phyloP scores from a whole-genome alignment of 1,140 invertebrate genomes.

The Pseudomyrmex concolor region DNA sequence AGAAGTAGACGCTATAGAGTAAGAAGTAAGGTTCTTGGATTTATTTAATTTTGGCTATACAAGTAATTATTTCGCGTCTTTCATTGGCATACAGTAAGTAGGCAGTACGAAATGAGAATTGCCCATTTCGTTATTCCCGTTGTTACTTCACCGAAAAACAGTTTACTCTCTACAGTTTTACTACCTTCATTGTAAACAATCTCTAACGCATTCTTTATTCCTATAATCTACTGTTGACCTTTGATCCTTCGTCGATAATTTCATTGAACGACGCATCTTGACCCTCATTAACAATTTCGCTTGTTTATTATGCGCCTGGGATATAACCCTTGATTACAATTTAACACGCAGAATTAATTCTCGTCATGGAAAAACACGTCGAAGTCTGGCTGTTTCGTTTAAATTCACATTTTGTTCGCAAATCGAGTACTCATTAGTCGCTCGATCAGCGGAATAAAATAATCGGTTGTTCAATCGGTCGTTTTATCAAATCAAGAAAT shows the following conservation, averaged over 20 bases:
- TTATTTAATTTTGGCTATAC: neutral
- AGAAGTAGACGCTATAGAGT: no score
- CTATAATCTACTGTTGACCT: neutral
- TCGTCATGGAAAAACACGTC: neutral
- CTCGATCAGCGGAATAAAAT: neutral
- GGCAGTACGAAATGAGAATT: no score
- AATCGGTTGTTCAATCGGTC: neutral
- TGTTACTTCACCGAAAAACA: no score
- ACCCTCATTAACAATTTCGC: conserved; percentile 11
- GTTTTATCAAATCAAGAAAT: neutral
- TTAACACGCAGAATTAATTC: conserved; percentile 16
- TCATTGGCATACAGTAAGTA: neutral
- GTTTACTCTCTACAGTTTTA: no score
- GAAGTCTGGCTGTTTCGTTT: no score
- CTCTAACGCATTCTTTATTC: conserved; percentile 21
- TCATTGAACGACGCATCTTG: conserved; percentile 27
- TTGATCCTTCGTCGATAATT: conserved; percentile 24
- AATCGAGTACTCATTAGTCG: neutral
- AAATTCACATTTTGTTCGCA: neutral
- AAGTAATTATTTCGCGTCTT: neutral
- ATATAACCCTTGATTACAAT: conserved; percentile 31
- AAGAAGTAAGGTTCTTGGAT: no score
- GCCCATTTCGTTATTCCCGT: no score
- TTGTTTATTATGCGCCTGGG: neutral
- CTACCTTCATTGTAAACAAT: no score